Conservation (phyloP, 1,140 invertebrate genomes). For the Bactericera cockerelli region DNA sequence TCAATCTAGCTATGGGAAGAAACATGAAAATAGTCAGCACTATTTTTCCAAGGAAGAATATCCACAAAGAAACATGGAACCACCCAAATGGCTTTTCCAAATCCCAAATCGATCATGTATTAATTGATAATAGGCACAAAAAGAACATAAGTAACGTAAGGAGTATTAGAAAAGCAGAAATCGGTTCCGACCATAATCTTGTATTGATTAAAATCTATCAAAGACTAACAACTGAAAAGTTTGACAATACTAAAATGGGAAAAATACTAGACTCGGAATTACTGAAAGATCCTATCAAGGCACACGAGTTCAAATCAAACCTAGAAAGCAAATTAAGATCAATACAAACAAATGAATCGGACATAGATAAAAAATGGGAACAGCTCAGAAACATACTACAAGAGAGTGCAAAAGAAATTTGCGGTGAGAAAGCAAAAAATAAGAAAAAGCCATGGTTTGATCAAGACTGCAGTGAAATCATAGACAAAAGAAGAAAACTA, state of each 20-base stretch:
- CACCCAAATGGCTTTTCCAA: slow-evolving; percentile 16
- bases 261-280: slow-evolving; percentile 18
- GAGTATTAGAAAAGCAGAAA: slow-evolving; percentile 14
- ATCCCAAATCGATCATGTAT: slow-evolving; percentile 20
- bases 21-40: slow-evolving; percentile 13
- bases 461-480: no score
- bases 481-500: no score
- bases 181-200: slow-evolving; percentile 13
- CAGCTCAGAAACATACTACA: no score
- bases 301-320: no score
- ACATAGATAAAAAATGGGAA: no score
- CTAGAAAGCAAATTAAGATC: background rate
- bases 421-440: no score
- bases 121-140: slow-evolving; percentile 12
- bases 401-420: no score
- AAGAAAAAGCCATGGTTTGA: no score
- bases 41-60: slow-evolving; percentile 18
- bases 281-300: slow-evolving; percentile 16
- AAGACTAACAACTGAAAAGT: slow-evolving; percentile 11
- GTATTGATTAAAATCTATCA: slow-evolving; percentile 8
- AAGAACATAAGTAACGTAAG: slow-evolving; percentile 14
- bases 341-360: no score
- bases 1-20: slow-evolving; percentile 10
- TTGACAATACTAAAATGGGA: background rate
- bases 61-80: slow-evolving; percentile 20